Evolutionary conservation across 1,140 invertebrate species (phyloP).

Genomic region (Lepidurus couesii): DNA sequence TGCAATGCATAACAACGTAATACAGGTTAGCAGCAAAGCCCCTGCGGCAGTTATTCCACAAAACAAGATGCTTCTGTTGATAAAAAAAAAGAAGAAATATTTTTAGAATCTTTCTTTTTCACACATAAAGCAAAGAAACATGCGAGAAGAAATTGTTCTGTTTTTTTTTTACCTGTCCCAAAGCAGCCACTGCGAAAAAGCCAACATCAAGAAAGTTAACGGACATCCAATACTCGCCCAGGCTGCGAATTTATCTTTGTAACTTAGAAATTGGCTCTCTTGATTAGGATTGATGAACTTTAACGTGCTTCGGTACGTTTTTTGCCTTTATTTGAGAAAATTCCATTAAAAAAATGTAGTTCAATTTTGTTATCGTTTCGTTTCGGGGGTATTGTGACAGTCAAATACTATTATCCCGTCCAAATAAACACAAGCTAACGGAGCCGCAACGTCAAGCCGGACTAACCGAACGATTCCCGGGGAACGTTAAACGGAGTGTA

Average conservation of each 20-base stretch:
- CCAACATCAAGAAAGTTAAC: neutral
- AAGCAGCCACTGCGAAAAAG: neutral
- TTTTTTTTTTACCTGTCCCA: neutral
- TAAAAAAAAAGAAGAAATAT: neutral
- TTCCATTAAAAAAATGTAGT: too few species aligned
- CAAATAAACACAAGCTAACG: too few species aligned
- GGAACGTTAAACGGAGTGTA: too few species aligned
- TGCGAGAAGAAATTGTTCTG: neutral
- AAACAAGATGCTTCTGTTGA: neutral
- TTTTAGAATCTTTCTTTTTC: neutral
- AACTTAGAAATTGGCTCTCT: constrained; percentile 52
- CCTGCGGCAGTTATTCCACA: neutral
- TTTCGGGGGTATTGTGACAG: neutral
- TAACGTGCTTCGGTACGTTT: neutral
- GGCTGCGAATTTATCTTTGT: constrained; percentile 52
- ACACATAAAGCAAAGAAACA: neutral
- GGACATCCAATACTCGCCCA: constrained; percentile 39
- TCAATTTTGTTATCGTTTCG: neutral
- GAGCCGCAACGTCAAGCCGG: too few species aligned
- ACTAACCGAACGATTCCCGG: too few species aligned
- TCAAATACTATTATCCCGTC: neutral
- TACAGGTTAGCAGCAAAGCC: neutral
- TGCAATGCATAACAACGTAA: neutral
- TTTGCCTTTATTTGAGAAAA: neutral
- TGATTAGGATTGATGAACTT: neutral